These are phyloP conservation scores for Lophochroa leadbeateri DNA, from an alignment of 2,113 vertebrate genomes.

Conservation along the genomic window DNA sequence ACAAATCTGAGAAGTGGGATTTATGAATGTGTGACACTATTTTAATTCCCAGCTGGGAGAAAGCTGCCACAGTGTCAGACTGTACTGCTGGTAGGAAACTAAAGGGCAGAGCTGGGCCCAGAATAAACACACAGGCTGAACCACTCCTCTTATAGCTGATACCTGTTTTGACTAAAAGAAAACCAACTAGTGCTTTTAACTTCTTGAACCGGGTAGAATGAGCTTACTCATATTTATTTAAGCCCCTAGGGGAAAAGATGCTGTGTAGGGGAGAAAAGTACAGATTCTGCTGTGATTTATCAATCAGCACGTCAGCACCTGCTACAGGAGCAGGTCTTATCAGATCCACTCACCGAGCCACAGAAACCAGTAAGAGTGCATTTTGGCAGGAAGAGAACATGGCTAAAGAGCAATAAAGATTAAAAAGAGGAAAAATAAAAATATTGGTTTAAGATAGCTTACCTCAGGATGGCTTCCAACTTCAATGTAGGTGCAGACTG, in stretches of 20 bases:
- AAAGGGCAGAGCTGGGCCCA: neutral
- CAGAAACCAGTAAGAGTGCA: neutral
- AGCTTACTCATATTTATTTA: neutral
- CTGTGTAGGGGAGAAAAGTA: neutral
- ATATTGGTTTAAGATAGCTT: conserved; percentile 53
- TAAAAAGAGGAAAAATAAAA: neutral
- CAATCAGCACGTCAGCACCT: conserved; percentile 43
- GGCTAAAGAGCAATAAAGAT: neutral
- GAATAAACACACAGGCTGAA: neutral
- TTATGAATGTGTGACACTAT: neutral
- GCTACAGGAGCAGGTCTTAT: conserved; percentile 14
- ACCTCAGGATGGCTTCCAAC: conserved; percentile 94
- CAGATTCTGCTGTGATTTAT: conserved; percentile 23
- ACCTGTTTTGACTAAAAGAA: neutral
- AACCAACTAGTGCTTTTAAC: neutral
- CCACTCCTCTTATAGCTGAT: neutral
- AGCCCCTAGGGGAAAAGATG: neutral
- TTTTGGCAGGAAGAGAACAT: neutral
- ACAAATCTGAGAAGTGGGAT: neutral
- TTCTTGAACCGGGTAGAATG: neutral
- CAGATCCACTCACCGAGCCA: neutral
- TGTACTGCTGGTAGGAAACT: neutral
- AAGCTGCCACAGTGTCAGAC: neutral
- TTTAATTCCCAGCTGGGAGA: conserved; percentile 2
- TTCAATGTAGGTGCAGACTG: conserved; percentile 92